Evolutionary conservation across 37 sponge, comb jelly and placozoan species (phyloP), one percentile per base, ranked within the genome.

Genomic region (Ianthella basta): DNA sequence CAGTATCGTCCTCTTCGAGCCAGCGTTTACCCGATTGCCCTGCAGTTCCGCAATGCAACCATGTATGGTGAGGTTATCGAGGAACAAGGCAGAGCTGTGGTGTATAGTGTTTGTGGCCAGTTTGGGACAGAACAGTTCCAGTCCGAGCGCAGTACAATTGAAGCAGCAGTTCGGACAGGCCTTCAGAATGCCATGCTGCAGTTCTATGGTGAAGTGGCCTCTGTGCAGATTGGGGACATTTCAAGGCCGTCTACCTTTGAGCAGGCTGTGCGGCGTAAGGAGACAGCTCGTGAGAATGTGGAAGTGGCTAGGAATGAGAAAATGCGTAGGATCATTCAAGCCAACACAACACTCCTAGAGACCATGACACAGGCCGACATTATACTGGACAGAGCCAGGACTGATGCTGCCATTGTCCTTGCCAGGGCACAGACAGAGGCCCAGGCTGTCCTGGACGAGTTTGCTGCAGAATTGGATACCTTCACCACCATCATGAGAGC

Each of bases 81-180:
- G 29, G 25, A 3, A 61, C 64, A 61, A 27, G 64, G 64, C 24
- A 27, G 29, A 61, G 29, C 64, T 61, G 64, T 61, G 24, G 64
- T 61, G 64, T 61, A 61, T 10, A 61, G 64, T n/a, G 64, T 61
- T 4, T 61, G 64, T 61, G 64, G 64, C 24, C 24, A 27, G 29
- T 61, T 61, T 61, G 14, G 29, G 2, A 61, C 64, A 29, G 64
- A 61, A 61, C 64, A 61, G 64, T 61, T 61, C 29, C 64, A 61
- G 29, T 13, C 64, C 10, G 64, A n/a, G 4, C 64, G 64, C 29
- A 27, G 24, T n/a, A 61, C 27, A n/a, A 10, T 61, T 29, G 64
- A 61, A 27, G 29, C 3, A 13, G 64, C 64, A 29, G 29, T 61
- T 27, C 24, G 24, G 4, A 27, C 24, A 2, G 29, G 25, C 24